Evolutionary conservation across 2,797 vertebrate species (phyloP).

Genomic region (Aeoliscus strigatus): DNA sequence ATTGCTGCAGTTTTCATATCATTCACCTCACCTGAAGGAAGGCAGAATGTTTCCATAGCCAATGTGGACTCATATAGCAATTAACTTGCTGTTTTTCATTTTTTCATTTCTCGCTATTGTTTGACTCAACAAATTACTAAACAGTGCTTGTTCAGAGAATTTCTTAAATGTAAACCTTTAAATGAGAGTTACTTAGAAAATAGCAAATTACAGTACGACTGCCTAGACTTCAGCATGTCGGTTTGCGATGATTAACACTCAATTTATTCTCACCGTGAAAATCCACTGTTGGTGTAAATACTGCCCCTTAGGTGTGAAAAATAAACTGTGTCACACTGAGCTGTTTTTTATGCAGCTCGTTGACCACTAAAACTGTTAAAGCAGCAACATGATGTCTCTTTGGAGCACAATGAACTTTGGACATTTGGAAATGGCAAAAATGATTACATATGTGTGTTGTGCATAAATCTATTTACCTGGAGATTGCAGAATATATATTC

Average conservation of each 20-base stretch:
- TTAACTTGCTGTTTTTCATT: slow-evolving; percentile 16
- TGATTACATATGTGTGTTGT: no score
- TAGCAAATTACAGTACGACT: no score
- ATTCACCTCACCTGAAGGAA: slow-evolving; percentile 32
- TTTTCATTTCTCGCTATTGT: slow-evolving; percentile 11
- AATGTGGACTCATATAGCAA: slow-evolving; percentile 13
- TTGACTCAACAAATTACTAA: slow-evolving; percentile 1
- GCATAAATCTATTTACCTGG: slow-evolving; percentile 22
- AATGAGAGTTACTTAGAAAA: neutral
- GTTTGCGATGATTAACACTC: slow-evolving; percentile 33
- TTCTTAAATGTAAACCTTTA: no score
- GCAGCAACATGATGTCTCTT: slow-evolving; percentile 17
- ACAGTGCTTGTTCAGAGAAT: no score
- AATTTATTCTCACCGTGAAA: slow-evolving; percentile 30
- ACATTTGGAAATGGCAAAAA: no score
- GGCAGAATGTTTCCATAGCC: slow-evolving; percentile 24
- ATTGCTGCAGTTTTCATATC: slow-evolving; percentile 24
- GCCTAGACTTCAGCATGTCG: no score
- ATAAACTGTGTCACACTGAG: slow-evolving; percentile 26
- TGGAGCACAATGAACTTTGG: slow-evolving; percentile 2
- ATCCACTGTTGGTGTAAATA: slow-evolving; percentile 31
- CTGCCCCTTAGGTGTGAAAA: slow-evolving; percentile 40
- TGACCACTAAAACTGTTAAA: slow-evolving; percentile 48
- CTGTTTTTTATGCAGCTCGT: slow-evolving; percentile 38
- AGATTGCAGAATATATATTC: no score